Conservation (phyloP, 1,140 invertebrate genomes). For the Lepidurus apus region DNA sequence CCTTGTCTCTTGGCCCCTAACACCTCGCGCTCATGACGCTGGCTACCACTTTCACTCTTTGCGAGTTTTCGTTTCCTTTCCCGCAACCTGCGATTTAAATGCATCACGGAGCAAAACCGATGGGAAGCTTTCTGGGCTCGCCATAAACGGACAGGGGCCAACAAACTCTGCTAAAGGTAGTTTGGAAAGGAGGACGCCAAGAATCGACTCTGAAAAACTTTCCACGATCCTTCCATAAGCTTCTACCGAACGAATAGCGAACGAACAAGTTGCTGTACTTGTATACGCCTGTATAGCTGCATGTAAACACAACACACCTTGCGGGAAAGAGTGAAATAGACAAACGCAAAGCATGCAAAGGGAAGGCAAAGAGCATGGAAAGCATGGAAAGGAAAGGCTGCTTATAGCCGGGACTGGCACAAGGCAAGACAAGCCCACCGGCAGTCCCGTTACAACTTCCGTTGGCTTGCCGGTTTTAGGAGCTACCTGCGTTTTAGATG, state of each 20-base stretch:
- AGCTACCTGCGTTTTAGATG: not conserved
- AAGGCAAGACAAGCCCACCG: not conserved
- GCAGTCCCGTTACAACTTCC: constrained; percentile 12
- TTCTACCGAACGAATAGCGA: too few relatives aligned
- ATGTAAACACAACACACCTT: not conserved
- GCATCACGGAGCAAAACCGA: not conserved
- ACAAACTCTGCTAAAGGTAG: not conserved
- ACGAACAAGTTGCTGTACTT: too few relatives aligned
- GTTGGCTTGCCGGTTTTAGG: constrained; percentile 13
- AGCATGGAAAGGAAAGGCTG: not conserved
- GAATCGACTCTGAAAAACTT: not conserved
- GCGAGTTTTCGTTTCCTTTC: not conserved
- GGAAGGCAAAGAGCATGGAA: not conserved
- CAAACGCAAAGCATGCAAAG: not conserved
- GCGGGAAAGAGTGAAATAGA: not conserved
- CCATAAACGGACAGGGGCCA: not conserved
- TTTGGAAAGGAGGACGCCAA: not conserved
- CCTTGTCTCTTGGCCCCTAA: constrained; percentile 17
- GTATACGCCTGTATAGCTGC: not conserved
- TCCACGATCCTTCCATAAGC: not conserved
- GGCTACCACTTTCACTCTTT: not conserved
- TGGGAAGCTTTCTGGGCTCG: not conserved
- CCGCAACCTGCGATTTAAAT: not conserved
- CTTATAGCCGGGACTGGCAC: not conserved
- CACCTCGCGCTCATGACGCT: not conserved